These are phyloP conservation scores for Tetragonula carbonaria DNA, from an alignment of 2,888 invertebrate genomes.

Conservation along the genomic window DNA sequence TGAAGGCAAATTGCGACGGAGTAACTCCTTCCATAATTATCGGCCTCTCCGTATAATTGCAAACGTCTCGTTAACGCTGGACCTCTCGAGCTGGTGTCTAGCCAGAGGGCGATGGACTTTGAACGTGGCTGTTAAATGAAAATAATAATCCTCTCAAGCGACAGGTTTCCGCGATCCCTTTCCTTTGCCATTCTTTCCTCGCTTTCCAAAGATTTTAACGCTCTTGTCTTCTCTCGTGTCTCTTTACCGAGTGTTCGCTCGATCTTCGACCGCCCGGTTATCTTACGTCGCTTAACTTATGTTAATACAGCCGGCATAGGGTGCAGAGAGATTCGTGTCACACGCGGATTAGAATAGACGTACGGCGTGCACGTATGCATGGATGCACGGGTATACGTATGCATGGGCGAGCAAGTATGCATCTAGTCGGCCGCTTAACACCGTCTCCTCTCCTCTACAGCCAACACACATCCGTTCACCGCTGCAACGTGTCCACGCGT, in stretches of 20 bases:
- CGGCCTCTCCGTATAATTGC: slow-evolving; percentile 65
- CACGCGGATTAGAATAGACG: slow-evolving; percentile 52
- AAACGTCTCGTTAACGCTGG: slow-evolving; percentile 68
- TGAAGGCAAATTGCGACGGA: slow-evolving; percentile 57
- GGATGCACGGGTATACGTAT: background rate
- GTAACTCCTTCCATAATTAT: slow-evolving; percentile 68
- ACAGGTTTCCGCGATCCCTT: slow-evolving; percentile 69
- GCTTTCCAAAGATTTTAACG: background rate
- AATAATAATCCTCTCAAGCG: slow-evolving; percentile 63
- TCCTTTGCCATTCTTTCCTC: slow-evolving; percentile 60
- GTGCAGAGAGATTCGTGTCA: slow-evolving; percentile 34
- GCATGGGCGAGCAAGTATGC: slow-evolving; percentile 50
- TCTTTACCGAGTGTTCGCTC: slow-evolving; percentile 4
- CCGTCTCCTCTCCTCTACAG: slow-evolving; percentile 18
- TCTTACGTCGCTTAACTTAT: slow-evolving; percentile 62
- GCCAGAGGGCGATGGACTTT: slow-evolving; percentile 12
- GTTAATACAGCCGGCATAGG: slow-evolving; percentile 62
- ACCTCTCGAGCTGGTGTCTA: slow-evolving; percentile 23
- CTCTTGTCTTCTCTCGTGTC: slow-evolving; percentile 14
- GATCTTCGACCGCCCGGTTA: slow-evolving; percentile 25
- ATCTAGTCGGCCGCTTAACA: slow-evolving; percentile 46
- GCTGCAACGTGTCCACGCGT: slow-evolving; percentile 51
- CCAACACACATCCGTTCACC: slow-evolving; percentile 7
- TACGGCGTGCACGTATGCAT: slow-evolving; percentile 4
- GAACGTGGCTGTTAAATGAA: slow-evolving; percentile 61